Evolutionary conservation across 2,797 vertebrate genomes (phyloP).

Genomic region (Aulostomus chinensis): DNA sequence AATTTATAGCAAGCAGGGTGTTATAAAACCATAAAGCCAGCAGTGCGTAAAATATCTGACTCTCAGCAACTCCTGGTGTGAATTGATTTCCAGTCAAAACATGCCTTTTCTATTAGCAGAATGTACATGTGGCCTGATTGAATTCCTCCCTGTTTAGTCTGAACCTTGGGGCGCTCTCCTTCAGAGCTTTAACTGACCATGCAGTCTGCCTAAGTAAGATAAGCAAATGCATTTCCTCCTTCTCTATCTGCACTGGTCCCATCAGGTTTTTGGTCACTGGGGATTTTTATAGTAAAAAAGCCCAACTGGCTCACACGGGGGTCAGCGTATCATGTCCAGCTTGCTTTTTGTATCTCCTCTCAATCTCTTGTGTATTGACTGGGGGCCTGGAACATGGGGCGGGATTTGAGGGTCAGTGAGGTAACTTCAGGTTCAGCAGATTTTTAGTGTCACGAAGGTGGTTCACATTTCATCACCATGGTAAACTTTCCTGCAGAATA

Average conservation of each 20-base stretch:
- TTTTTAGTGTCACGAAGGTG: too few relatives aligned
- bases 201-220: slow-evolving; percentile 23
- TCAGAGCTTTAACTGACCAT: slow-evolving; percentile 18
- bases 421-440: too few relatives aligned
- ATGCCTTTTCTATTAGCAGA: slow-evolving; percentile 56
- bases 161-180: slow-evolving; percentile 22
- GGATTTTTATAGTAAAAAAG: slow-evolving; percentile 26
- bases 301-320: neutral
- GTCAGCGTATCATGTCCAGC: slow-evolving; percentile 5
- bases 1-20: slow-evolving; percentile 34
- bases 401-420: too few relatives aligned
- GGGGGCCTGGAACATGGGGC: too few relatives aligned
- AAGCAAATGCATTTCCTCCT: slow-evolving; percentile 31
- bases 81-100: slow-evolving; percentile 73
- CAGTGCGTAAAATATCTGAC: slow-evolving; percentile 59
- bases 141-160: slow-evolving; percentile 43
- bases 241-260: neutral
- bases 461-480: slow-evolving; percentile 7
- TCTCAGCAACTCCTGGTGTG: slow-evolving; percentile 52
- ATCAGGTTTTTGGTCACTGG: slow-evolving; percentile 9
- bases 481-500: too few relatives aligned
- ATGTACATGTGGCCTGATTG: slow-evolving; percentile 54
- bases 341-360: neutral
- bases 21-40: slow-evolving; percentile 57
- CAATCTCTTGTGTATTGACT: neutral